phyloP scores from a whole-genome alignment of 1,140 invertebrate species.

The Harpegnathos saltator region DNA sequence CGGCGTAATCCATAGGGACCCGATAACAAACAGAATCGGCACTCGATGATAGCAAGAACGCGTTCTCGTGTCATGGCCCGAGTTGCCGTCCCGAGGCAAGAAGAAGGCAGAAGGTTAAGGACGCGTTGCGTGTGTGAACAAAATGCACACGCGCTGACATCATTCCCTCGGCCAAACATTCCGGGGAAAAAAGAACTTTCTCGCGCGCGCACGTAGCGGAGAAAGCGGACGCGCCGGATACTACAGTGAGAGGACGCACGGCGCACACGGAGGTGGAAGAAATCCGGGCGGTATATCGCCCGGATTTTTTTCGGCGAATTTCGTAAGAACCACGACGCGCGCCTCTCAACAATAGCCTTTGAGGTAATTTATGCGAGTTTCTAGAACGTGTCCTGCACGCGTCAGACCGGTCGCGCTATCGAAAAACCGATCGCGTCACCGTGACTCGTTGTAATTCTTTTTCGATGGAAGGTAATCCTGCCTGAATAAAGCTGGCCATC shows the following conservation, averaged over 20 bases:
- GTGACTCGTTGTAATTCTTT: neutral
- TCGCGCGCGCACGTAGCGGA: conserved; percentile 25
- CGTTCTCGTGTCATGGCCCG: too few species aligned
- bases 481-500: neutral
- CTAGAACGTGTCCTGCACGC: neutral
- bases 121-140: neutral
- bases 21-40: neutral
- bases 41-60: too few species aligned
- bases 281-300: neutral
- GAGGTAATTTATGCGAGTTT: conserved; percentile 46
- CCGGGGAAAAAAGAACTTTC: conserved; percentile 61
- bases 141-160: neutral
- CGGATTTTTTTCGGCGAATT: neutral
- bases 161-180: conserved; percentile 35
- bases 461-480: neutral
- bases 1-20: too few species aligned
- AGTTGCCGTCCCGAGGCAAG: too few species aligned
- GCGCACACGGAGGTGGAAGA: neutral
- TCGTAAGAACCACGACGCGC: neutral
- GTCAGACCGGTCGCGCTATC: conserved; percentile 26
- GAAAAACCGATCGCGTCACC: conserved; percentile 25
- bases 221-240: conserved; percentile 41
- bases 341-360: conserved; percentile 14
- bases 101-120: neutral
- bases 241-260: neutral